Conservation (phyloP, 2,797 vertebrate genomes). For the Myotis planiceps region DNA sequence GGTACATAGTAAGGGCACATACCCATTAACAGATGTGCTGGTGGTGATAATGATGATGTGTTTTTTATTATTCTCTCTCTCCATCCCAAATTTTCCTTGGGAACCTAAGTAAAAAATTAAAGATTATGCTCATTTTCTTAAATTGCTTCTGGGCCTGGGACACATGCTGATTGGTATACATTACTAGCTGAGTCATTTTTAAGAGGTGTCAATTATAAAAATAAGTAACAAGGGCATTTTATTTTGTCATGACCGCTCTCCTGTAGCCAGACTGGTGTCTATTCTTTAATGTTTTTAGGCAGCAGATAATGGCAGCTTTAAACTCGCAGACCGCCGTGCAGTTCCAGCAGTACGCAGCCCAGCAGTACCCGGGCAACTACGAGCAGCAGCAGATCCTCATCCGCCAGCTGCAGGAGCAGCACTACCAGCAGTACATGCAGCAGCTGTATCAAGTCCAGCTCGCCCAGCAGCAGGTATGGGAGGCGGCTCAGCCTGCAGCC, state of each 20-base stretch:
- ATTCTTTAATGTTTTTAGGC: constrained; percentile 86
- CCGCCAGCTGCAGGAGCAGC: constrained; percentile 98
- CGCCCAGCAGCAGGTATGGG: constrained; percentile 96
- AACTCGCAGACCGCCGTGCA: constrained; percentile 98
- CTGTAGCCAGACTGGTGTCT: constrained; percentile 60
- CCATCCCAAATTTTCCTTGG: not conserved
- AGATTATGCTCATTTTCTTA: not conserved
- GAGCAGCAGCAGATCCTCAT: constrained; percentile 98
- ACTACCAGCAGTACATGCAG: constrained; percentile 99
- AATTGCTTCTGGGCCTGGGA: constrained; percentile 12
- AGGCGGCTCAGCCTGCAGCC: not conserved
- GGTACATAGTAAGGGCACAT: not conserved
- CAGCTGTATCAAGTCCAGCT: constrained; percentile 99
- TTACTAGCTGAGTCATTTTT: constrained; percentile 2
- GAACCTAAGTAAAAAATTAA: not conserved
- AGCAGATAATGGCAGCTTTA: constrained; percentile 99
- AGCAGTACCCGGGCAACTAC: constrained; percentile 97
- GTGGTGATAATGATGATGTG: not conserved
- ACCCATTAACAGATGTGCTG: not conserved
- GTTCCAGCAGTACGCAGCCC: constrained; percentile 99
- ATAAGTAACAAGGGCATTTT: not conserved
- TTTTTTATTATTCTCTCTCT: not conserved
- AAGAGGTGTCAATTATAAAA: constrained; percentile 25
- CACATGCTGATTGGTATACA: not conserved
- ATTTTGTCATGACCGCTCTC: constrained; percentile 27